Evolutionary conservation across 2,797 vertebrate genomes (phyloP).

Genomic region (Lycodopsis pacificus): DNA sequence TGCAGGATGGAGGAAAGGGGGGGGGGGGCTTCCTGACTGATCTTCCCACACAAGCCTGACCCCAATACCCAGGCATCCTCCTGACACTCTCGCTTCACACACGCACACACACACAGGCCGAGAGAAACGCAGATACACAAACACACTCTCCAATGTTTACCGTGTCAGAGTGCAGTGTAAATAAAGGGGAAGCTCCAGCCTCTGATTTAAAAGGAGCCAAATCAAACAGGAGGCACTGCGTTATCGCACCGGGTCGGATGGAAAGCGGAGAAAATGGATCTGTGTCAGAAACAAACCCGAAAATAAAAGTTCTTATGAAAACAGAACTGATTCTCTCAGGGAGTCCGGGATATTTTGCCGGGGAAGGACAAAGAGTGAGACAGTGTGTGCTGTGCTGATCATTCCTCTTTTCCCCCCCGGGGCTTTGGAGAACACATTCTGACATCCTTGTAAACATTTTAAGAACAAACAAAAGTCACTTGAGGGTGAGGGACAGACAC

Average conservation of each 20-base stretch:
- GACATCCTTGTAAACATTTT: conserved; percentile 79
- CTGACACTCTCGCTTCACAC: conserved; percentile 70
- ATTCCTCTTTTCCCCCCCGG: conserved; percentile 58
- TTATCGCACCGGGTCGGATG: conserved; percentile 65
- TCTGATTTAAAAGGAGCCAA: conserved; percentile 82
- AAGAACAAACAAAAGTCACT: conserved; percentile 69
- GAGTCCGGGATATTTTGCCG: conserved; percentile 30
- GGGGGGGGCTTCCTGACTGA: conserved; percentile 73
- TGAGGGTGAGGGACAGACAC: conserved; percentile 52
- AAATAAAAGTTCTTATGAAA: conserved; percentile 62
- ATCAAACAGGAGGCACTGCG: conserved; percentile 75
- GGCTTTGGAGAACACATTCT: conserved; percentile 64
- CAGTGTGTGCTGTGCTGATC: conserved; percentile 55
- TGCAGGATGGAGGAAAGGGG: conserved; percentile 67
- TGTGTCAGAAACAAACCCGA: conserved; percentile 49
- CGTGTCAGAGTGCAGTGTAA: conserved; percentile 77
- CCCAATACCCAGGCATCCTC: conserved; percentile 77
- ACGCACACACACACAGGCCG: conserved; percentile 18
- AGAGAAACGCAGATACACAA: conserved; percentile 63
- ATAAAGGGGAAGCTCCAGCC: conserved; percentile 65
- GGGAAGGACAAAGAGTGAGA: not conserved
- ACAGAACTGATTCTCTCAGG: conserved; percentile 46
- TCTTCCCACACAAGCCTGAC: conserved; percentile 77
- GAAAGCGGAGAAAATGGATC: conserved; percentile 64
- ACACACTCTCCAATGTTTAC: conserved; percentile 73